Base-by-base conservation (phyloP, 2,888 invertebrate species). In the Marronus borbonicus region DNA sequence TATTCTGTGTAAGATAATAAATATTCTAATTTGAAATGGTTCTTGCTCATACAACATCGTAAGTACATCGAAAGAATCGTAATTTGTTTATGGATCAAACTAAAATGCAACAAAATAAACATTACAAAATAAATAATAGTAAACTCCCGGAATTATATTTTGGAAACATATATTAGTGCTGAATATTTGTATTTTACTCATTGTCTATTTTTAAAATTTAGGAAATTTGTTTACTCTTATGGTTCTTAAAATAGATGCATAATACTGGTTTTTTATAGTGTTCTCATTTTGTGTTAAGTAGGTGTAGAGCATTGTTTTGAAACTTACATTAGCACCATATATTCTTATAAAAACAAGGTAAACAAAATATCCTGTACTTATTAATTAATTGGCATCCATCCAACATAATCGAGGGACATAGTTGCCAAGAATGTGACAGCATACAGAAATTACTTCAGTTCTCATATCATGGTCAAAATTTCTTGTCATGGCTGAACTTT, bases 341-440 rank as follows among this genome's bases (percentile, higher is more conserved):
- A 44, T 60, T 68, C 4, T 70, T 28, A 64, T 72, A 52, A 58
- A 78, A 62, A 78, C 24, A 78, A 69, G 65, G 55, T 70, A 74
- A 78, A 78, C 65, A 72, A 49, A 77, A 60, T 24, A 74, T 77
- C 58, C 76, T 28, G 20, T 49, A 79, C 62, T 76, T 70, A 70
- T 74, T 70, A 79, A 76, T 77, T 77, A 68, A 58, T 81, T 83
- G 83, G 83, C 80, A 80, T 14, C 5, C 36, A 62, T 80, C 83
- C 83, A 83, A 81, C 49, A 78, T 79, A 78, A 80, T 78, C 77
- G 55, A 77, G 66, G 70, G 79, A 80, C 68, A 39, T 62, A 65
- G 74, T 80, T 88, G 89, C 88, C 89, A 89, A 88, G 88, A 88
- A 89, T 89, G 88, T 87, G 88, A 88, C 87, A 87, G 84, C 83